A percentile compares a stretch with the other conserved stretches of the same genome.
Conservation (phyloP, 2,797 vertebrate genomes). For the Rhabdomys pumilio region DNA sequence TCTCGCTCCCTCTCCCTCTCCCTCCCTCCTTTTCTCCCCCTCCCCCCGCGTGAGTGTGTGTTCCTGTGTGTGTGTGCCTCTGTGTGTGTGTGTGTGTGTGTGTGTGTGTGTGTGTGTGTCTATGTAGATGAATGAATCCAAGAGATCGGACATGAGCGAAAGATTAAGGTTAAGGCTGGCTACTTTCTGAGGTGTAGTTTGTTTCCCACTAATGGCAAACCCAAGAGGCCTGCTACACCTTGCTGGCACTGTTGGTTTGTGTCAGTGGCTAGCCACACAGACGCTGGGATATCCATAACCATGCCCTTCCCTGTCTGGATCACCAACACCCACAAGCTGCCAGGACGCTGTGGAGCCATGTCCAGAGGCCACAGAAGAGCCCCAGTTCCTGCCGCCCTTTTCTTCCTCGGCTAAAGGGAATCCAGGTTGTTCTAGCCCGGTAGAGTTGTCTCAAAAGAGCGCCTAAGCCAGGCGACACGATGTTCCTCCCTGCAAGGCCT, state of each 20-base stretch:
- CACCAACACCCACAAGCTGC: neutral
- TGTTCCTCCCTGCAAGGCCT: neutral
- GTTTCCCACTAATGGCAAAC: conserved; percentile 59
- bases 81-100: neutral
- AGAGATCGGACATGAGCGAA: conserved; percentile 17
- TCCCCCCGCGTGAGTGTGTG: neutral
- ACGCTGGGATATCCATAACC: neutral
- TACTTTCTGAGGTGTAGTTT: conserved; percentile 58
- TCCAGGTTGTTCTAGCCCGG: neutral
- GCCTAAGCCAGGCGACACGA: no score
- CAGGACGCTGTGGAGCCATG: neutral
- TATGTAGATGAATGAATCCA: neutral
- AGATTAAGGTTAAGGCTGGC: neutral
- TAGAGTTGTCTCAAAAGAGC: neutral
- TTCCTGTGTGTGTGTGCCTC: neutral
- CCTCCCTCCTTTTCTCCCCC: neutral
- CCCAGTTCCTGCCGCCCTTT: neutral
- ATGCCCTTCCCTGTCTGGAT: neutral
- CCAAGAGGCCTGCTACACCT: neutral
- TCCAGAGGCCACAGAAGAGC: conserved; percentile 56
- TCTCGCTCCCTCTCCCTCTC: neutral
- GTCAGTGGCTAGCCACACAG: neutral
- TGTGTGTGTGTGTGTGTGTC: neutral
- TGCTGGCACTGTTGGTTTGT: neutral
- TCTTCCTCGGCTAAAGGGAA: neutral